Evolutionary conservation across 2,113 vertebrate genomes (phyloP).

Genomic region (Cavia aperea): DNA sequence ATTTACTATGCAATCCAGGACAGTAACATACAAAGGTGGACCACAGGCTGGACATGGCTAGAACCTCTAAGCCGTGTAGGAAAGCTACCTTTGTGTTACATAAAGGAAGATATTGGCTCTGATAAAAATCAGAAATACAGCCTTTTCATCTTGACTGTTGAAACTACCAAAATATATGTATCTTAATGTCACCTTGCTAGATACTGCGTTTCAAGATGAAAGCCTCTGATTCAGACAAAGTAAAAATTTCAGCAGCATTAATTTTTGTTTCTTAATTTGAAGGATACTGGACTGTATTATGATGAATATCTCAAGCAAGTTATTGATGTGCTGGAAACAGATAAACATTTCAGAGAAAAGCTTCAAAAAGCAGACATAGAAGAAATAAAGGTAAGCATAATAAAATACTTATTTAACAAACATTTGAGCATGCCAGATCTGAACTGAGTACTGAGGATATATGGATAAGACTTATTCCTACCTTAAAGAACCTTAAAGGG

Average conservation of each 20-base stretch:
- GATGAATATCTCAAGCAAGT: slow-evolving; percentile 98
- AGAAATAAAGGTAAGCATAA: slow-evolving; percentile 91
- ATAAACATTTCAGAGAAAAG: slow-evolving; percentile 96
- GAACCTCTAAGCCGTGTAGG: neutral
- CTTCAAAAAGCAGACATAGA: slow-evolving; percentile 97
- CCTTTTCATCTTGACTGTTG: neutral
- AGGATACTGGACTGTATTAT: slow-evolving; percentile 98
- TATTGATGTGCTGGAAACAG: slow-evolving; percentile 97
- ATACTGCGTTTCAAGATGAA: slow-evolving; percentile 22
- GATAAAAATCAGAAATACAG: neutral
- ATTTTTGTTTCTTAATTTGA: slow-evolving; percentile 62
- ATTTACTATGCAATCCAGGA: neutral
- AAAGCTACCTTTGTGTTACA: neutral
- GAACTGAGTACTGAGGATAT: neutral
- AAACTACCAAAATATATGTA: neutral
- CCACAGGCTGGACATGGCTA: neutral
- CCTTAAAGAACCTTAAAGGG: neutral
- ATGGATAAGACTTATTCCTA: neutral
- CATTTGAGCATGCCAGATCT: neutral
- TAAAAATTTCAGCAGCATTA: slow-evolving; percentile 38
- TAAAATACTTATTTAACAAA: slow-evolving; percentile 26
- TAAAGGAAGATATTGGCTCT: neutral
- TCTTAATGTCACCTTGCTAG: slow-evolving; percentile 26
- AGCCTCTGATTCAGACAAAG: slow-evolving; percentile 27
- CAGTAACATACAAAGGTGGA: neutral